Conservation (phyloP, 2,797 vertebrate species). For the Selene dorsalis region DNA sequence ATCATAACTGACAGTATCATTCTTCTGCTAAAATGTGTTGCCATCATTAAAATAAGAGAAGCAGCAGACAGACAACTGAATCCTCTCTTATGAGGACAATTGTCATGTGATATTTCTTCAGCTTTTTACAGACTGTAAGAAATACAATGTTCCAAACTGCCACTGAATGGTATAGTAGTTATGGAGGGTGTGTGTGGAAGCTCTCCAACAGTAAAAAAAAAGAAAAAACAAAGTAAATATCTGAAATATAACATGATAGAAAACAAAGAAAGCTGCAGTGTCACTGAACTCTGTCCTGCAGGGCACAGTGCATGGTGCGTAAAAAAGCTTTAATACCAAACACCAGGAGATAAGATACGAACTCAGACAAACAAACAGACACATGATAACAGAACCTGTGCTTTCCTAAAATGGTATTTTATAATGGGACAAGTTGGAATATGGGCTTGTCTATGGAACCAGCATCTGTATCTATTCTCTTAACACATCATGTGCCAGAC, state of each 20-base stretch:
- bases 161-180: neutral
- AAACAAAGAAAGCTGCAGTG: slow-evolving; percentile 22
- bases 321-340: neutral
- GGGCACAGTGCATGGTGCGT: slow-evolving; percentile 28
- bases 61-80: neutral
- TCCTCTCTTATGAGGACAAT: neutral
- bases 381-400: neutral
- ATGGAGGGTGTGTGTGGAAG: no score
- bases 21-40: neutral
- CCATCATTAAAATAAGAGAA: neutral
- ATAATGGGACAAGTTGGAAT: neutral
- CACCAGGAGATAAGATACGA: neutral
- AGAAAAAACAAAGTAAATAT: no score
- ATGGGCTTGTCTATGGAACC: neutral
- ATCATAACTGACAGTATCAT: no score
- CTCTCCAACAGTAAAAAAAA: neutral
- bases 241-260: neutral
- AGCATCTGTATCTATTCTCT: neutral
- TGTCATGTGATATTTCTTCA: no score
- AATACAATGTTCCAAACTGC: neutral
- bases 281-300: slow-evolving; percentile 26
- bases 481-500: neutral
- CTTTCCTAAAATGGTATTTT: neutral
- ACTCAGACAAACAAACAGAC: slow-evolving; percentile 1
- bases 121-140: no score